Evolutionary conservation across 1,140 invertebrate genomes (phyloP), one percentile per base, ranked within the genome.

Genomic region (Bacillus rossius): DNA sequence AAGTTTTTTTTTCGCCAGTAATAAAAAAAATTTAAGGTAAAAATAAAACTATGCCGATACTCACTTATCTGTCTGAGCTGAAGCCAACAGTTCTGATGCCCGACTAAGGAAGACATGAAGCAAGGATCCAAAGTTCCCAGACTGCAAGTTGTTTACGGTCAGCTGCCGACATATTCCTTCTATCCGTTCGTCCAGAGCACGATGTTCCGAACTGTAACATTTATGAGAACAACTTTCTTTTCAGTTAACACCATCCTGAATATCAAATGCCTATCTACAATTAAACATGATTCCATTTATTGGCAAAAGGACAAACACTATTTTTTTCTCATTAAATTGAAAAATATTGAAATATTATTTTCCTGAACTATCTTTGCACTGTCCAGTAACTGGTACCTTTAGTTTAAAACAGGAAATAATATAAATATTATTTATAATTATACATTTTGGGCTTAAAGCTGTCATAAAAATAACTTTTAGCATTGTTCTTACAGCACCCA

Each of bases 51-150:
- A n/a, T 47, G 13, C 17, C 38, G 16, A 20, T 10, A 77, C 81
- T 79, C 80, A 94, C 90, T 92, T 90, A 71, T 94, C 88, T 73
- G 87, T 89, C 68, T 90, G 87, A 14, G 88, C 85, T 3, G 92
- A 86, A 3, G 86, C 82, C 53, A 93, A 78, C 55, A 98, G 75
- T 67, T 95, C 91, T 1, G 80, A 81, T 1, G 89, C 84, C 69
- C 89, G 79, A 5, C 84, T 77, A 19, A 94, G 76, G 70, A 94
- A 93, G 13, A 95, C 88, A 59, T 88, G 82, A 23, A 98, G 84
- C 8, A 98, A 72, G 1, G 91, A 84, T 20, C 88, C 85, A 64
- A 97, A 84, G 74, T 98, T 98, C 20, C 91, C 91, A 7, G 92
- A 92, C 47, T 80, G 79, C 40, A 82, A 76, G 75, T 96, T 96